phyloP scores from a whole-genome alignment of 2,797 vertebrate genomes.

The Mus spretus region DNA sequence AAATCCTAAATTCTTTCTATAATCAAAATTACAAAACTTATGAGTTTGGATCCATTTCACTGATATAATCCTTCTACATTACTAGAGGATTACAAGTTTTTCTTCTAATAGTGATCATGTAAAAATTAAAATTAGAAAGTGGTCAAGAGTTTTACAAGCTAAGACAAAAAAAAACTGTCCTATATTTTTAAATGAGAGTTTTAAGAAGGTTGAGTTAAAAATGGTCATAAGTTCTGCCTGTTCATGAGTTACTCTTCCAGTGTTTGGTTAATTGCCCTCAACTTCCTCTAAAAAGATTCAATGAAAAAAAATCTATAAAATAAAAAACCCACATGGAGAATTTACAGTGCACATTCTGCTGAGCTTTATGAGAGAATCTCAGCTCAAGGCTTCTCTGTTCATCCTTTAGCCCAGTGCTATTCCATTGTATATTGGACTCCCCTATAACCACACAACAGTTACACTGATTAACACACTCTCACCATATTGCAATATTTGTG shows the following conservation, averaged over 20 bases:
- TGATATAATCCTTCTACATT: neutral
- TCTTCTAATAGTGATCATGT: neutral
- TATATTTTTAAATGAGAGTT: constrained; percentile 42
- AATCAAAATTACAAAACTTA: constrained; percentile 1
- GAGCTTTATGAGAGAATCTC: neutral
- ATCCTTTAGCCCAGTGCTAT: neutral
- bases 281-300: neutral
- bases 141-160: neutral
- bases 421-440: neutral
- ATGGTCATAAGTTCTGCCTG: neutral
- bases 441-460: neutral
- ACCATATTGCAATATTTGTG: too few species aligned
- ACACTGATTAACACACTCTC: neutral
- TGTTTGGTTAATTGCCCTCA: neutral
- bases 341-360: neutral
- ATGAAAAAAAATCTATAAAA: neutral
- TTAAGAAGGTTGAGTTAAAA: neutral
- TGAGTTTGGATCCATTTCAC: neutral
- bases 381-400: neutral
- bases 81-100: neutral
- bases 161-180: neutral
- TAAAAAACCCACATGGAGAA: neutral
- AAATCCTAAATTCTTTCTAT: constrained; percentile 3
- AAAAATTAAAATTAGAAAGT: constrained; percentile 33
- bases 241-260: neutral